phyloP scores from a whole-genome alignment of 1,140 invertebrate genomes.

The Melipona quadrifasciata region DNA sequence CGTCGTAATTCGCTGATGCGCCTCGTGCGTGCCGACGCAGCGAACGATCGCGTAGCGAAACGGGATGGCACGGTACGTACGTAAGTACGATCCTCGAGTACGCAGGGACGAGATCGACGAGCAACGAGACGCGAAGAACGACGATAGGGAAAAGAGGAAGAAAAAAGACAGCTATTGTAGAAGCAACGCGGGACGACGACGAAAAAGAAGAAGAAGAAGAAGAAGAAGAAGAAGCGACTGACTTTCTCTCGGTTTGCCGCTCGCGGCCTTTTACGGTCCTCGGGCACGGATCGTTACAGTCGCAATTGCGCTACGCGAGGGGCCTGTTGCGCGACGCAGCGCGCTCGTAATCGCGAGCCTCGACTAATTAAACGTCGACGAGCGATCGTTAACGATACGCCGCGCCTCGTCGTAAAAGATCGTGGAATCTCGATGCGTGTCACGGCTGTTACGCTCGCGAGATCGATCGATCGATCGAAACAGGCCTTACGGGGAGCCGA shows the following conservation, averaged over 20 bases:
- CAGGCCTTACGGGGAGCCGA: conserved; percentile 21
- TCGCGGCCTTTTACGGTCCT: conserved; percentile 60
- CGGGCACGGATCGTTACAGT: conserved; percentile 58
- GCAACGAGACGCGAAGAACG: neutral
- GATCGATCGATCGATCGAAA: conserved; percentile 52
- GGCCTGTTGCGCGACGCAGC: conserved; percentile 58
- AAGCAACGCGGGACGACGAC: conserved; percentile 14
- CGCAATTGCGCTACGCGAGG: conserved; percentile 56
- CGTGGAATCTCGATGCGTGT: conserved; percentile 67
- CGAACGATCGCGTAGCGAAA: neutral
- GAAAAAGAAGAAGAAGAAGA: no score
- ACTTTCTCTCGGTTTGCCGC: conserved; percentile 11
- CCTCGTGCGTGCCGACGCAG: conserved; percentile 58
- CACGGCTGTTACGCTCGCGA: conserved; percentile 57
- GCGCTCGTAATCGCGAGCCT: conserved; percentile 60
- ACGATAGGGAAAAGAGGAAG: neutral
- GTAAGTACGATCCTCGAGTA: neutral
- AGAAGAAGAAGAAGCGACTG: conserved; percentile 37
- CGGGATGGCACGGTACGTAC: neutral
- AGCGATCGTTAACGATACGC: conserved; percentile 73
- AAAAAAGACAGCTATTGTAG: neutral
- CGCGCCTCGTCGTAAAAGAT: conserved; percentile 67
- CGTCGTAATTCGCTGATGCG: conserved; percentile 76
- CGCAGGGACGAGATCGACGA: neutral
- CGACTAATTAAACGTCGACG: conserved; percentile 74